These are phyloP conservation scores for Apostichopus japonicus DNA, from an alignment of 35 echinoderm and acorn worm species.

Conservation along the genomic window DNA sequence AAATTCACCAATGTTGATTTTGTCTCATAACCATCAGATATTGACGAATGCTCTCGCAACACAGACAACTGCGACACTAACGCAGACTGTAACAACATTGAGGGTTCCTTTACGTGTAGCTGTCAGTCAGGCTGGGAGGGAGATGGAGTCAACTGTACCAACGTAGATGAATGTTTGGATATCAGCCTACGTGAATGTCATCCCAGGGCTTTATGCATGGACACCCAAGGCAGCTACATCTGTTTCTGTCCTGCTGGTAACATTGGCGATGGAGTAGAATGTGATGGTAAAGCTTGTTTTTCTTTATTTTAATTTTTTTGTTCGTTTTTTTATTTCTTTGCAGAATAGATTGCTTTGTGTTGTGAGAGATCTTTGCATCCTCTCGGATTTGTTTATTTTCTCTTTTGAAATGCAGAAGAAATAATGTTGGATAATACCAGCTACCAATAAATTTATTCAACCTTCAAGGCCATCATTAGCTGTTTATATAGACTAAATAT, in stretches of 20 bases:
- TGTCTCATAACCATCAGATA: conserved; percentile 63
- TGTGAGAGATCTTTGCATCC: no score
- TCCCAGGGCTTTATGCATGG: conserved; percentile 67
- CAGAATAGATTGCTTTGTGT: no score
- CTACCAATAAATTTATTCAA: no score
- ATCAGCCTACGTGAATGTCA: conserved; percentile 28
- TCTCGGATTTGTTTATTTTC: no score
- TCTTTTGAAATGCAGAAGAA: no score
- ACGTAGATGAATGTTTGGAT: conserved; percentile 77
- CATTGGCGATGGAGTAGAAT: conserved; percentile 71
- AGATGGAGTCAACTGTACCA: conserved; percentile 52
- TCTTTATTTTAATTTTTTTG: no score
- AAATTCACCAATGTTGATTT: no score
- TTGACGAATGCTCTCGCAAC: conserved; percentile 73
- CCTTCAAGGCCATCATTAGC: no score
- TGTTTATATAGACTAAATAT: no score
- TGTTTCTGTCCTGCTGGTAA: conserved; percentile 68
- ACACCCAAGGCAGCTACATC: conserved; percentile 70
- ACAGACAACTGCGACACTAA: conserved; percentile 59
- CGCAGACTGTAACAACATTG: conserved; percentile 65
- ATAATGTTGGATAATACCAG: no score
- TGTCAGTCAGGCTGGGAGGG: conserved; percentile 52
- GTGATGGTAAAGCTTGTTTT: conserved; percentile 54
- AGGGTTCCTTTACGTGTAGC: no score
- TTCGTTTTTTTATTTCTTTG: no score